Base-by-base conservation (phyloP, 2,113 vertebrate genomes). In the Canis aureus region DNA sequence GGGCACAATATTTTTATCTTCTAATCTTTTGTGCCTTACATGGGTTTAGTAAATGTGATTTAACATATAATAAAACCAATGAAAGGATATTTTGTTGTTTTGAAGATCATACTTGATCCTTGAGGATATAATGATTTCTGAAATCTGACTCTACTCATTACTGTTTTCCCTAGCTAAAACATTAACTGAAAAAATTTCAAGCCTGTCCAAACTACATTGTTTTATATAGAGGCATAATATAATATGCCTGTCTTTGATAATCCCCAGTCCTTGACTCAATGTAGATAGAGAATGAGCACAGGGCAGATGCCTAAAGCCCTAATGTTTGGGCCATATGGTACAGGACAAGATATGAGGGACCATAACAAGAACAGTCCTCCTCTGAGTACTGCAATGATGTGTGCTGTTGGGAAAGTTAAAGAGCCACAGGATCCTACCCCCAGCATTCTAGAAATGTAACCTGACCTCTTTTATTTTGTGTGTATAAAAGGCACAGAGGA, bases 21-120 rank as follows among this genome's bases (percentile, higher is more conserved):
- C 20, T 29, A 90, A 78, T 49, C 73, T 78, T 88, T 82, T 80
- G 5, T 95, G 12, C 16, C 35, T 87, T 74, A 38, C 27, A 17
- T 88, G 49, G 29, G 92, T 43, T 51, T 86, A 60, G 11, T 69
- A 35, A 82, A 76, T 93, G 20, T 66, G 66, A 89, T 38, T 95
- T 93, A 80, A 81, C 90, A 80, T 79, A 55, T 49, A 89, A n/a
- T 73, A 93, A 91, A 92, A 89, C 17, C 62, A 73, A 2, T 60
- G 23, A 23, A 87, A 80, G 73, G 10, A 23, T 16, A 19, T 74
- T 71, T 78, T 29, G 10, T 53, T 60, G 29, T 67, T 84, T 79
- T 84, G 49, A 83, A 78, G 43, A 38, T 71, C 38, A 78, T 11
- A 62, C n/a, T 64, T 23, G 8, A 74, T 27, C 67, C 43, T 86